phyloP scores from a whole-genome alignment of 92 coral and sea anemone species.

The Parazoanthus darwini region DNA sequence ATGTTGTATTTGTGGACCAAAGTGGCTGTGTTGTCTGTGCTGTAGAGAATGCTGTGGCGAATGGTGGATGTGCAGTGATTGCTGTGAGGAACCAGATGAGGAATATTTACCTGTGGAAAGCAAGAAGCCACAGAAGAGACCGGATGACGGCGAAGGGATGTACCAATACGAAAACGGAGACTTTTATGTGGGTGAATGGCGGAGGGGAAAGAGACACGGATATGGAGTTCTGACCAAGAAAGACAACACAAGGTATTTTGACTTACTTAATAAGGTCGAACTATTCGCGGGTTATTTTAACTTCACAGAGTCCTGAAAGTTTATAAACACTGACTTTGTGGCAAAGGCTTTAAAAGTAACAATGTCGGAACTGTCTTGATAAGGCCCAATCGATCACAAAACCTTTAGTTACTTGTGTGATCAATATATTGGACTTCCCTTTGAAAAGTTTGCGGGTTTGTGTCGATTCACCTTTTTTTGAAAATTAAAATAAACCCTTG shows the following conservation, averaged over 20 bases:
- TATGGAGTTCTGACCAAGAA: constrained; percentile 79
- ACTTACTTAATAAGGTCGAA: neutral
- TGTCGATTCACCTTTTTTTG: neutral
- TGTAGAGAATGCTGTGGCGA: constrained; percentile 85
- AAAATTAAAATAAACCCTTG: neutral
- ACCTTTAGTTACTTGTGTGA: no score
- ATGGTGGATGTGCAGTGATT: constrained; percentile 96
- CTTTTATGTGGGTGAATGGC: constrained; percentile 90
- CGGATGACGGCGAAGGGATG: constrained; percentile 91
- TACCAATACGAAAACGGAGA: constrained; percentile 87
- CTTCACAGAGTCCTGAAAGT: neutral
- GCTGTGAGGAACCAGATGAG: constrained; percentile 78
- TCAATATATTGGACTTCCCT: neutral
- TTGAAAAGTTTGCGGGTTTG: no score
- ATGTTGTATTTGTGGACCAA: constrained; percentile 75
- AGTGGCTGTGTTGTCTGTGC: constrained; percentile 72
- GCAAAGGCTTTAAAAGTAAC: neutral
- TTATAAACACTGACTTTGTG: neutral
- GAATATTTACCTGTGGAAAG: constrained; percentile 56
- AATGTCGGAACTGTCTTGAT: no score
- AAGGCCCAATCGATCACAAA: no score
- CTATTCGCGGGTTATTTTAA: no score
- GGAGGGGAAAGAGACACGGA: constrained; percentile 83
- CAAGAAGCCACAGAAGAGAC: constrained; percentile 54
- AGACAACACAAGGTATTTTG: constrained; percentile 74